phyloP scores from a whole-genome alignment of 2,797 vertebrate genomes.

The Diplodus sargus region DNA sequence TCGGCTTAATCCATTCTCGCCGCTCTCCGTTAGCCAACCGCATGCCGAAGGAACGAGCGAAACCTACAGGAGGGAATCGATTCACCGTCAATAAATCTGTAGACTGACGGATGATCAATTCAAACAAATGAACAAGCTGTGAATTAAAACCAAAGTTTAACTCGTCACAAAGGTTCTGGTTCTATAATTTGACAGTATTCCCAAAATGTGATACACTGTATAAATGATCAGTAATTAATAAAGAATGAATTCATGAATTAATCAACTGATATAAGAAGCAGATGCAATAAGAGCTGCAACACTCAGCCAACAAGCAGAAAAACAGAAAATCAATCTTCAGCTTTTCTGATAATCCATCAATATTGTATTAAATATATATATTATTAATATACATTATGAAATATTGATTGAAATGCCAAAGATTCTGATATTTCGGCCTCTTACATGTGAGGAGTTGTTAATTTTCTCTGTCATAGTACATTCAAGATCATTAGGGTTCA shows the following conservation, averaged over 20 bases:
- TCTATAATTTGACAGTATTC: background rate
- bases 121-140: background rate
- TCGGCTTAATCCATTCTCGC: constrained; percentile 94
- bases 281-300: background rate
- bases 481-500: background rate
- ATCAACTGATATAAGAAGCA: background rate
- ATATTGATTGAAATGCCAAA: background rate
- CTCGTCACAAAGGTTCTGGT: background rate
- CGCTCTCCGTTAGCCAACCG: constrained; percentile 86
- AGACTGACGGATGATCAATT: background rate
- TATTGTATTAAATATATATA: too few species aligned
- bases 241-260: background rate
- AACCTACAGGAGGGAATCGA: constrained; percentile 81
- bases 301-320: background rate
- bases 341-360: background rate
- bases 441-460: background rate
- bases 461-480: background rate
- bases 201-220: background rate
- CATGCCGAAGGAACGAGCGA: constrained; percentile 93
- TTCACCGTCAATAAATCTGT: background rate
- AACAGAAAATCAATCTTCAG: background rate
- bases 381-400: too few species aligned
- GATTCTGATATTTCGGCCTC: background rate
- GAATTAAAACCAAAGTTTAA: background rate
- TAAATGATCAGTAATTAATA: background rate